Conservation (phyloP, 2,113 vertebrate genomes). For the Siniperca chuatsi region DNA sequence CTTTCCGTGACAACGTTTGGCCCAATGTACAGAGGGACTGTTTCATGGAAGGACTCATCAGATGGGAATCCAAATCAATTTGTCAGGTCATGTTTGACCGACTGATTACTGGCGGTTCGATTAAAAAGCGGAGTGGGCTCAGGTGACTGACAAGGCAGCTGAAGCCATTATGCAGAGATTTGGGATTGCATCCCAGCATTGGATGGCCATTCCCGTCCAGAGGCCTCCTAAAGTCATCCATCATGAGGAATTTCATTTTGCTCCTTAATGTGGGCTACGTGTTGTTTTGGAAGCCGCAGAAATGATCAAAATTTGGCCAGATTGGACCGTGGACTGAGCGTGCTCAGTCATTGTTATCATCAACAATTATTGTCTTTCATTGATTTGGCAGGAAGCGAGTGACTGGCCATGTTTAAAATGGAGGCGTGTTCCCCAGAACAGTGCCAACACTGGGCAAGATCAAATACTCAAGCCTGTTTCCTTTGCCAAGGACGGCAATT, state of each 20-base stretch:
- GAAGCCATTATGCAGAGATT: constrained; percentile 76
- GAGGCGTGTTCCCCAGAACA: constrained; percentile 57
- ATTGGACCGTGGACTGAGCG: constrained; percentile 41
- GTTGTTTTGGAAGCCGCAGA: constrained; percentile 74
- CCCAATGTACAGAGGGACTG: constrained; percentile 43
- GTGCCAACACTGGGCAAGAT: constrained; percentile 79
- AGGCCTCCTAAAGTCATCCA: constrained; percentile 78
- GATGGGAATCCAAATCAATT: constrained; percentile 83
- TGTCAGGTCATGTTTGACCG: constrained; percentile 76
- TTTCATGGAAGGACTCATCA: constrained; percentile 67
- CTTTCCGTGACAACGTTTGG: constrained; percentile 62
- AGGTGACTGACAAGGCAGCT: constrained; percentile 83
- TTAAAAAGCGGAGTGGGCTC: constrained; percentile 72
- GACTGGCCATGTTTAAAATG: constrained; percentile 66
- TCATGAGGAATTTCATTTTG: constrained; percentile 77
- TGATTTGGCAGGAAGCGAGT: constrained; percentile 73
- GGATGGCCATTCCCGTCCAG: constrained; percentile 62
- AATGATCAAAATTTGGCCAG: constrained; percentile 72
- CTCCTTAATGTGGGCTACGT: constrained; percentile 73
- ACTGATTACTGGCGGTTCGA: constrained; percentile 76
- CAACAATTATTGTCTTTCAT: constrained; percentile 75
- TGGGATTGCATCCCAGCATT: constrained; percentile 72
- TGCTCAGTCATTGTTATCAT: constrained; percentile 75
- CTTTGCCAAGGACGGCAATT: constrained; percentile 81
- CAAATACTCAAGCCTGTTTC: constrained; percentile 74